A percentile compares a stretch with the other conserved stretches of the same genome.
phyloP scores from a whole-genome alignment of 2,113 vertebrate genomes.

The Myodes glareolus region DNA sequence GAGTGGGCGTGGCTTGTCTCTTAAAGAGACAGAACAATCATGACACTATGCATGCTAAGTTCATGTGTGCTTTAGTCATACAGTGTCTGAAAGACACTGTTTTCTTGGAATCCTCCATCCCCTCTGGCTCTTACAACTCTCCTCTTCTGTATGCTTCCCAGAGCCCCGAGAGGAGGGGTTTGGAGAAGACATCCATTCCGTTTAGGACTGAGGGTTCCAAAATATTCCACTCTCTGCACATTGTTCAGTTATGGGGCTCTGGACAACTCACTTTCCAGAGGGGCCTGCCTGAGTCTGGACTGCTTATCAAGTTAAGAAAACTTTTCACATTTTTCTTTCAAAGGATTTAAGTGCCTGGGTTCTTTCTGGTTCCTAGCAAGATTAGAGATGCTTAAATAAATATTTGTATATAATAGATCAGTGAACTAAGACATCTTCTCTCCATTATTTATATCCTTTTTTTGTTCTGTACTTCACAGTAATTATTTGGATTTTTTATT shows the following conservation, averaged over 20 bases:
- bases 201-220: neutral
- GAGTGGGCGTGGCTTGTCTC: no score
- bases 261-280: neutral
- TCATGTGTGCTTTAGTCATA: neutral
- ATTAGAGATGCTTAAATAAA: conserved; percentile 38
- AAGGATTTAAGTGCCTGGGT: conserved; percentile 25
- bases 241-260: neutral
- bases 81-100: neutral
- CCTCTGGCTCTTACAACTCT: neutral
- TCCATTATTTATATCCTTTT: conserved; percentile 45
- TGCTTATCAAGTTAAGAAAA: conserved; percentile 29
- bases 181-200: neutral
- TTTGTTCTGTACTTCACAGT: neutral
- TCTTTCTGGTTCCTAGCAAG: conserved; percentile 43
- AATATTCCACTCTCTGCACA: neutral
- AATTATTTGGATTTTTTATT: conserved; percentile 24
- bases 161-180: neutral
- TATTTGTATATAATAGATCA: conserved; percentile 58
- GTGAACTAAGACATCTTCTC: conserved; percentile 35
- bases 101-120: neutral
- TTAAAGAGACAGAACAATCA: no score
- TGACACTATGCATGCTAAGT: neutral
- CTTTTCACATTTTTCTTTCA: neutral
- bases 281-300: neutral
- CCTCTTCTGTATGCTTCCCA: neutral